Conservation (phyloP, 2,888 invertebrate genomes). For the Drosophila atroscutellata region DNA sequence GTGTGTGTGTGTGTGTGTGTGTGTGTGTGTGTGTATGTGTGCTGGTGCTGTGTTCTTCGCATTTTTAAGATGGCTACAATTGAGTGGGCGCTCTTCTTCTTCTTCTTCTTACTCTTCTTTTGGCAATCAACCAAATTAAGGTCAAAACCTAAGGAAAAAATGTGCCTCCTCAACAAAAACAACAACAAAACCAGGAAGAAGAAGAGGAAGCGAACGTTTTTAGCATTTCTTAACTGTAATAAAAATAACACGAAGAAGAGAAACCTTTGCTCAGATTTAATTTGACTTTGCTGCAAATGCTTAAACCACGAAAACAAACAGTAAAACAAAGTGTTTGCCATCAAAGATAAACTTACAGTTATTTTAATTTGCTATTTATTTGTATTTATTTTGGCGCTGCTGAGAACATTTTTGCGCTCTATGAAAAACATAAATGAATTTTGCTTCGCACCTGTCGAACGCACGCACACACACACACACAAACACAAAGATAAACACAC, state of each 20-base stretch:
- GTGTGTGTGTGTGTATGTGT: background rate
- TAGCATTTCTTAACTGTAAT: background rate
- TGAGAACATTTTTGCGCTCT: conserved; percentile 26
- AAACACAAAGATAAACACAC: conserved; percentile 27
- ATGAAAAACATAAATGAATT: conserved; percentile 34
- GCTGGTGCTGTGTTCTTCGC: conserved; percentile 32
- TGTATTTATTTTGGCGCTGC: conserved; percentile 4
- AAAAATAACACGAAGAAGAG: background rate
- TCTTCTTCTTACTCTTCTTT: conserved; percentile 2
- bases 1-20: background rate
- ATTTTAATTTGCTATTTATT: conserved; percentile 39
- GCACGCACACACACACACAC: conserved; percentile 17
- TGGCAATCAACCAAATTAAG: conserved; percentile 53
- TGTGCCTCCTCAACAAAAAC: conserved; percentile 24
- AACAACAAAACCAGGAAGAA: background rate
- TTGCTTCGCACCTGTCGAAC: conserved; percentile 63
- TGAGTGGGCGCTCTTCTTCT: conserved; percentile 1
- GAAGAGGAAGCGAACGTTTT: background rate
- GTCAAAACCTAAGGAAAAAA: conserved; percentile 22
- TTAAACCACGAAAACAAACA: background rate
- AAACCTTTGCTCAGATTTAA: conserved; percentile 11
- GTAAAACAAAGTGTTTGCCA: background rate
- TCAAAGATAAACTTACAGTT: conserved; percentile 29
- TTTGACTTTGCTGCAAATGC: conserved; percentile 7
- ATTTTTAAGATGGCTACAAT: conserved; percentile 28